These are phyloP conservation scores for Pedetes capensis DNA, from an alignment of 2,113 vertebrate genomes.

Conservation along the genomic window DNA sequence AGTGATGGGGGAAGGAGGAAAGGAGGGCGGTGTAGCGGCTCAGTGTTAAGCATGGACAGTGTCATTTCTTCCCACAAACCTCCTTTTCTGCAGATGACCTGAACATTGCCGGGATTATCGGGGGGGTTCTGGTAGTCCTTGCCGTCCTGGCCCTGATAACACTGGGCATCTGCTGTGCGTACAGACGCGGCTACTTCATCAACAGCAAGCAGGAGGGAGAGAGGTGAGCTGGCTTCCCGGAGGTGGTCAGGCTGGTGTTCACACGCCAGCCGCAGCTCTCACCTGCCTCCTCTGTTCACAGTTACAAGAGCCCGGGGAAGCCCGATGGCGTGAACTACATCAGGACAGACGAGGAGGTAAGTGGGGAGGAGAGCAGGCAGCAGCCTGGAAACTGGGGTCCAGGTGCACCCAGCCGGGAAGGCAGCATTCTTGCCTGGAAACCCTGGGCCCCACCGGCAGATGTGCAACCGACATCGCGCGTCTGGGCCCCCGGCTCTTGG, in stretches of 20 bases:
- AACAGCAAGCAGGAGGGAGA: slow-evolving; percentile 88
- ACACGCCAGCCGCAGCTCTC: not conserved
- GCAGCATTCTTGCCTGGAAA: not conserved
- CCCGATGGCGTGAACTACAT: slow-evolving; percentile 90
- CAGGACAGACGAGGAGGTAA: slow-evolving; percentile 95
- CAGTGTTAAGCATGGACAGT: too few relatives aligned
- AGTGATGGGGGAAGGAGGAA: accelerated
- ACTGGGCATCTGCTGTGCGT: slow-evolving; percentile 89
- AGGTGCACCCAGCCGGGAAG: not conserved
- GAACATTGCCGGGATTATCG: slow-evolving; percentile 92
- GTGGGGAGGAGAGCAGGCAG: not conserved
- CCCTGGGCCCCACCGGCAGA: not conserved
- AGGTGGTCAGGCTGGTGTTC: not conserved
- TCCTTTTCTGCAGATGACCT: slow-evolving; percentile 89
- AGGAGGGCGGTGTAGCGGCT: too few relatives aligned
- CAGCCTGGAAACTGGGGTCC: not conserved
- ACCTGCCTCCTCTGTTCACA: slow-evolving; percentile 78
- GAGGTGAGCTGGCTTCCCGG: slow-evolving; percentile 83
- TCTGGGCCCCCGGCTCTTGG: not conserved
- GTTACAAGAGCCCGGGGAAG: slow-evolving; percentile 92
- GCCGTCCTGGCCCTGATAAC: slow-evolving; percentile 86
- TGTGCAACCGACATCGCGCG: not conserved
- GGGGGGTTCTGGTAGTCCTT: slow-evolving; percentile 89
- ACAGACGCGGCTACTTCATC: slow-evolving; percentile 90
- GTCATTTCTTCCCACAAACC: not conserved